Conservation (phyloP, 2,797 vertebrate species). For the Labroides dimidiatus region DNA sequence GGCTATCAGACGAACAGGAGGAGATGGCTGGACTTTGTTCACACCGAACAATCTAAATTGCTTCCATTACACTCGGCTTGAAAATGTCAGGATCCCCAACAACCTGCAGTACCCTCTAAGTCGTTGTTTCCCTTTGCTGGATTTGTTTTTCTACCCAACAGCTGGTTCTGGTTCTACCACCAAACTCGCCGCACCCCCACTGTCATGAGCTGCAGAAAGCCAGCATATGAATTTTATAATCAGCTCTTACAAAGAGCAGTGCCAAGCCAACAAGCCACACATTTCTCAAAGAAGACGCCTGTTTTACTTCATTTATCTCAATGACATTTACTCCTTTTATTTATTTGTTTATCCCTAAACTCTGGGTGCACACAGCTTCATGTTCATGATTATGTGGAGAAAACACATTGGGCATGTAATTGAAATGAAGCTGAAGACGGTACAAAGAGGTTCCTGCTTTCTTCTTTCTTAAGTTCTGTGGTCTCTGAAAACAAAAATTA, state of each 20-base stretch:
- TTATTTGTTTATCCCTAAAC: constrained; percentile 21
- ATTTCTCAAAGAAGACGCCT: constrained; percentile 46
- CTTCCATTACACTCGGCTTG: constrained; percentile 62
- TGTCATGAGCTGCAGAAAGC: constrained; percentile 67
- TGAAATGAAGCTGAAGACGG: constrained; percentile 8
- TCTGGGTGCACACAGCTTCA: constrained; percentile 3
- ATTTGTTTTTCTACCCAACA: constrained; percentile 74
- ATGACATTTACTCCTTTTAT: constrained; percentile 10
- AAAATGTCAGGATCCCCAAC: constrained; percentile 65
- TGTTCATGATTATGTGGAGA: constrained; percentile 37
- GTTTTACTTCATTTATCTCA: constrained; percentile 38
- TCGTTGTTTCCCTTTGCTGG: constrained; percentile 59
- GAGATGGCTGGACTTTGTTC: constrained; percentile 48
- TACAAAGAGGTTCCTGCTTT: not conserved
- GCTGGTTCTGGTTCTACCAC: constrained; percentile 71
- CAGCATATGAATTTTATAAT: constrained; percentile 72
- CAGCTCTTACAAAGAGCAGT: constrained; percentile 57
- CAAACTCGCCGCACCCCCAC: constrained; percentile 40
- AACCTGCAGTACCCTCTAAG: constrained; percentile 59
- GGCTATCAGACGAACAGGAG: constrained; percentile 52
- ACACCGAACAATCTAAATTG: constrained; percentile 48
- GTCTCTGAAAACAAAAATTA: constrained; percentile 29
- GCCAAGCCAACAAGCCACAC: constrained; percentile 47
- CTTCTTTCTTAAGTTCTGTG: constrained; percentile 26
- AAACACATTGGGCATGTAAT: constrained; percentile 49